Evolutionary conservation across 2,113 vertebrate species (phyloP).

Genomic region (Pongo abelii): DNA sequence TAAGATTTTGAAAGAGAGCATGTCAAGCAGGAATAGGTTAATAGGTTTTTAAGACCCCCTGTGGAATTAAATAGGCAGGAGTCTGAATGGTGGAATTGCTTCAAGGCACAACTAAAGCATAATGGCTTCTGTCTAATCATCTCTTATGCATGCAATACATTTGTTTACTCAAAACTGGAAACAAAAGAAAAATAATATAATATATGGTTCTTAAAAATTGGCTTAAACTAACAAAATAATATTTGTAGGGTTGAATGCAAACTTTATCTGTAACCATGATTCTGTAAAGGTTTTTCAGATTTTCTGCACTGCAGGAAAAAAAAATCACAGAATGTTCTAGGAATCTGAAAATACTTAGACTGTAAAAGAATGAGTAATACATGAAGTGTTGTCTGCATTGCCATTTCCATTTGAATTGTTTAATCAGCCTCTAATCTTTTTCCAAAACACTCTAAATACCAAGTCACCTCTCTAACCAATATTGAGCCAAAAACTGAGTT

Average conservation of each 20-base stretch:
- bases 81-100: not conserved
- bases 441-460: not conserved
- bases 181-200: not conserved
- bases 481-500: not conserved
- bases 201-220: not conserved
- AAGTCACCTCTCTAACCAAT: not conserved
- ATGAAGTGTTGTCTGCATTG: not conserved
- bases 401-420: not conserved
- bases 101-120: not conserved
- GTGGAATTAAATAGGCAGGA: not conserved
- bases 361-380: constrained; percentile 16
- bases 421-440: not conserved
- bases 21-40: not conserved
- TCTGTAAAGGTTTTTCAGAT: constrained; percentile 13
- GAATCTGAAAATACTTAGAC: constrained; percentile 40
- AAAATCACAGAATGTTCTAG: constrained; percentile 14
- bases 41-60: not conserved
- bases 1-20: not conserved
- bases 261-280: not conserved
- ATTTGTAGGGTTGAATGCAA: not conserved
- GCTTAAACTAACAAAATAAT: not conserved
- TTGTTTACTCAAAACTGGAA: constrained; percentile 20
- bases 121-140: not conserved
- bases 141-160: not conserved
- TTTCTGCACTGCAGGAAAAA: not conserved